Percentiles rank a stretch among this genome's conserved stretches.
phyloP scores from a whole-genome alignment of 1,140 invertebrate species.

The Sesamia nonagrioides region DNA sequence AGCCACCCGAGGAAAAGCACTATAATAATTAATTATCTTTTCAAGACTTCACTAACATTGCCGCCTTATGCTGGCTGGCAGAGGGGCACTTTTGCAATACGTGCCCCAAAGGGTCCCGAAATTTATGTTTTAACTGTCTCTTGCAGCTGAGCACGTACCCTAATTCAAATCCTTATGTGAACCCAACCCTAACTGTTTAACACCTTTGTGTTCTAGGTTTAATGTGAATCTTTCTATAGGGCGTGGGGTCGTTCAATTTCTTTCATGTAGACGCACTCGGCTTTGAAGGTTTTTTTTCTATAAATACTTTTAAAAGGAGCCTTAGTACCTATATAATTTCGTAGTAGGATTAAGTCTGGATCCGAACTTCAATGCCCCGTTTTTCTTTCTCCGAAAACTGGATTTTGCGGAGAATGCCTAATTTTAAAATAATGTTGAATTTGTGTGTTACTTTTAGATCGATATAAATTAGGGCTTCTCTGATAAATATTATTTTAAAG shows the following conservation, averaged over 20 bases:
- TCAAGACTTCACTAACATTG: constrained; percentile 58
- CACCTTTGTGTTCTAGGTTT: constrained; percentile 70
- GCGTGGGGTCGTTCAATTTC: constrained; percentile 6
- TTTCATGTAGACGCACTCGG: not conserved
- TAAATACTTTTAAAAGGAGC: constrained; percentile 6
- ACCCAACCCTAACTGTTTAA: constrained; percentile 69
- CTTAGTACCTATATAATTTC: not conserved
- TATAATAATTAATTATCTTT: constrained; percentile 55
- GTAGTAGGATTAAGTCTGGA: not conserved
- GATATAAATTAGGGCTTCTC: too few relatives aligned
- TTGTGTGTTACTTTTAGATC: too few relatives aligned
- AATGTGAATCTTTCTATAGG: constrained; percentile 53
- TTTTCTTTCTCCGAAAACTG: not conserved
- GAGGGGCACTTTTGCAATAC: constrained; percentile 71
- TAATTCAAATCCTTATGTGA: constrained; percentile 68
- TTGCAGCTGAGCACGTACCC: constrained; percentile 66
- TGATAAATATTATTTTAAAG: too few relatives aligned
- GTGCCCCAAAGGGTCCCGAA: constrained; percentile 72
- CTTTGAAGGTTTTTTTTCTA: not conserved
- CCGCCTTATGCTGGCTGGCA: constrained; percentile 61
- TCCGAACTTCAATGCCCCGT: not conserved
- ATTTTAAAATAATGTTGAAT: not conserved
- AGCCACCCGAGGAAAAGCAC: not conserved
- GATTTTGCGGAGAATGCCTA: not conserved
- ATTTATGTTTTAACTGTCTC: constrained; percentile 81